Evolutionary conservation across 1,140 invertebrate species (phyloP).

Genomic region (Drosophila dunni): DNA sequence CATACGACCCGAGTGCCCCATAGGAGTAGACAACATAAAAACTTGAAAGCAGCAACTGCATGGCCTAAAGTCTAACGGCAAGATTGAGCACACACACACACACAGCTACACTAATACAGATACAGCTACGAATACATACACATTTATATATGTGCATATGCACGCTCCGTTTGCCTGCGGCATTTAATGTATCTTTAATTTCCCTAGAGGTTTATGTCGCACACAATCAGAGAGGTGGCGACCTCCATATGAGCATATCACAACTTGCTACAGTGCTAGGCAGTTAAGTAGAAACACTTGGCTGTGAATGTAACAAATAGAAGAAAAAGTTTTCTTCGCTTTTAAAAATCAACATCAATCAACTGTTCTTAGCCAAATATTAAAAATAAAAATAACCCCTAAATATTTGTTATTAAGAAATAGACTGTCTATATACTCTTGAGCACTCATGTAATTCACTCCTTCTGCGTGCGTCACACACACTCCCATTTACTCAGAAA

Average conservation of each 20-base stretch:
- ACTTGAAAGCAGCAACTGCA: slow-evolving; percentile 29
- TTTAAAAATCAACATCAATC: no score
- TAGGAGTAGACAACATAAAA: slow-evolving; percentile 12
- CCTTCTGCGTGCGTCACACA: slow-evolving; percentile 23
- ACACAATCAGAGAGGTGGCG: slow-evolving; percentile 71
- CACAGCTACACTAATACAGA: not conserved
- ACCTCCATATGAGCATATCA: slow-evolving; percentile 34
- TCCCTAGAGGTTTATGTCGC: slow-evolving; percentile 75
- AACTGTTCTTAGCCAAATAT: no score
- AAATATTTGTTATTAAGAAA: no score
- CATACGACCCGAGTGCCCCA: slow-evolving; percentile 24
- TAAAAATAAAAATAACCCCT: no score
- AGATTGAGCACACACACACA: slow-evolving; percentile 18
- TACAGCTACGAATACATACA: not conserved
- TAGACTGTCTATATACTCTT: not conserved
- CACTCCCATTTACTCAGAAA: slow-evolving; percentile 44
- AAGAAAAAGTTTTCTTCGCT: not conserved
- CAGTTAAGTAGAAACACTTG: slow-evolving; percentile 12
- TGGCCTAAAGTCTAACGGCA: slow-evolving; percentile 26
- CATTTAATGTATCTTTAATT: slow-evolving; percentile 83
- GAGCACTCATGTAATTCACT: slow-evolving; percentile 15
- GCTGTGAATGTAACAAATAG: not conserved
- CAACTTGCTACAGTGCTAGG: slow-evolving; percentile 30
- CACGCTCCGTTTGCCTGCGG: slow-evolving; percentile 56
- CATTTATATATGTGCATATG: slow-evolving; percentile 22